These are phyloP conservation scores for Drosophila micromelanica DNA, from an alignment of 1,140 invertebrate genomes.

Conservation along the genomic window DNA sequence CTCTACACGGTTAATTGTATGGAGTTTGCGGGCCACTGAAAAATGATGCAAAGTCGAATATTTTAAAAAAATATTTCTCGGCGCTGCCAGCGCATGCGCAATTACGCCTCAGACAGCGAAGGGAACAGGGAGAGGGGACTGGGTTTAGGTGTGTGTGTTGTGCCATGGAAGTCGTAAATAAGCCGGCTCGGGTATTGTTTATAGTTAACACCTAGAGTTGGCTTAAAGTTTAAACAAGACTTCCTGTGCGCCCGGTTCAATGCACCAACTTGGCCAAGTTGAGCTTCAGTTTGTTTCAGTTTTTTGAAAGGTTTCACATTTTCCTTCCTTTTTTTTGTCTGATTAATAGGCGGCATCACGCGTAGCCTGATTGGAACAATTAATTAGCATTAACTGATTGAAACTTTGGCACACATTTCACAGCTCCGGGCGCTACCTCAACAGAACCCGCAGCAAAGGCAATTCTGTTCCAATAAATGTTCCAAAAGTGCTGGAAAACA, in stretches of 20 bases:
- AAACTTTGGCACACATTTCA: slow-evolving; percentile 60
- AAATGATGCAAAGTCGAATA: slow-evolving; percentile 81
- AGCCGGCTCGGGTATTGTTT: slow-evolving; percentile 61
- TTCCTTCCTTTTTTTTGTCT: slow-evolving; percentile 6
- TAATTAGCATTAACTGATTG: slow-evolving; percentile 69
- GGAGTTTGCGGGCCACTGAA: slow-evolving; percentile 50
- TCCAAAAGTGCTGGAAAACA: slow-evolving; percentile 52
- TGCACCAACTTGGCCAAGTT: slow-evolving; percentile 12
- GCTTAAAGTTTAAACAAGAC: slow-evolving; percentile 51
- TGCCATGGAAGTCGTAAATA: slow-evolving; percentile 74
- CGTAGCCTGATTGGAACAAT: slow-evolving; percentile 62
- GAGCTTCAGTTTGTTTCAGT: not conserved
- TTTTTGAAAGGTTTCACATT: not conserved
- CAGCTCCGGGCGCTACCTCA: slow-evolving; percentile 49
- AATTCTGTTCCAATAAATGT: slow-evolving; percentile 22
- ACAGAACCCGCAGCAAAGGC: slow-evolving; percentile 53
- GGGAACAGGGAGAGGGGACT: not conserved
- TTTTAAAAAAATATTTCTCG: slow-evolving; percentile 58
- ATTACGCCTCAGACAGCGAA: slow-evolving; percentile 54
- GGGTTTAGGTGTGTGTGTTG: not conserved
- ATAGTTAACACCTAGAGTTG: slow-evolving; percentile 75
- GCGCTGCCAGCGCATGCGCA: slow-evolving; percentile 57
- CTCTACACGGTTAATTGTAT: slow-evolving; percentile 72
- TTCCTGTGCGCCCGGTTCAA: slow-evolving; percentile 53
- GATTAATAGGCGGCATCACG: slow-evolving; percentile 54